Base-by-base conservation (phyloP, 2,113 vertebrate genomes). In the Odontesthes bonariensis region DNA sequence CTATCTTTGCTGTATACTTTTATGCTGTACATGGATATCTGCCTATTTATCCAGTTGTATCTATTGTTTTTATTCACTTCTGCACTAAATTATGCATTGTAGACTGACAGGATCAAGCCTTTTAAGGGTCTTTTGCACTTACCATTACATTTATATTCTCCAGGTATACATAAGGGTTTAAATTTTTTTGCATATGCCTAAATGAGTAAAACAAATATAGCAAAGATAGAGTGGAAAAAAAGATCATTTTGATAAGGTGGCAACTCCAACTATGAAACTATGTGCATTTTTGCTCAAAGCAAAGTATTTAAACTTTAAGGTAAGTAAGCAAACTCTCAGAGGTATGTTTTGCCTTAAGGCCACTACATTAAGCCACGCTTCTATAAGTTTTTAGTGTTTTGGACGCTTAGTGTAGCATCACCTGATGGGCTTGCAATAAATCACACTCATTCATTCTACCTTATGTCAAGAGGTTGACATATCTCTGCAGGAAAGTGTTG, bases 401-500 rank as follows among this genome's bases (percentile, higher is more conserved):
- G 14, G 12, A 19, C 14, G 23, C 38, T 63, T 56, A 9, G 61
- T 71, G 53, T 38, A 51, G 17, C 32, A 55, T 59, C 13, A n/a
- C 33, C 61, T 35, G 4, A 69, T 3, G 19, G 19, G 49, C 52
- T 40, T 77, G 16, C 54, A 62, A 77, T 82, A 74, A 87, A 61
- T 82, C 62, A 52, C 66, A 56, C 53, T 79, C 65, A 79, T 82
- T 82, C 76, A 86, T 83, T 12, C 46, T 70, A 27, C 20, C 52
- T 22, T 75, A 61, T 79, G 22, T 38, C 38, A 35, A 14, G 75
- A 47, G 40, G 22, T 59, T 59, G 68, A 59, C 40, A 0, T 67
- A 73, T 87, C 55, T 70, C 65, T 60, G 57, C 4, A 57, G n/a
- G 57, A 59, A 69, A 17, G 58, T 60, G 31, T 44, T 42, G 52